Evolutionary conservation across 1,140 invertebrate genomes (phyloP).

Genomic region (Choristoneura fumiferana): DNA sequence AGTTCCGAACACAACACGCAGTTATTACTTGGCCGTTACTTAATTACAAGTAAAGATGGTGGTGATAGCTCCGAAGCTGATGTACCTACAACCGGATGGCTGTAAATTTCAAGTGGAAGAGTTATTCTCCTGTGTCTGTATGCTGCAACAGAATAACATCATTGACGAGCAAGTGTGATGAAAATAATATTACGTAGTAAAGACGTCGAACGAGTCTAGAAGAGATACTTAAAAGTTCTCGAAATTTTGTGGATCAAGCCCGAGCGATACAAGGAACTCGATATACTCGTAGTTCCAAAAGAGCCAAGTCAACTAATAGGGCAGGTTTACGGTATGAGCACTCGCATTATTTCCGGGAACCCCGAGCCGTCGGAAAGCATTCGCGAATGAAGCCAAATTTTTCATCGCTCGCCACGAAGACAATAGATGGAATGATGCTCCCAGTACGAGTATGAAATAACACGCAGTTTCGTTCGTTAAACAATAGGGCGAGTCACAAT

Average conservation of each 20-base stretch:
- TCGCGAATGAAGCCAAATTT: slow-evolving; percentile 36
- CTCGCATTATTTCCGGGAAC: not conserved
- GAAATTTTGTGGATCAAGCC: not conserved
- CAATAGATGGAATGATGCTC: slow-evolving; percentile 38
- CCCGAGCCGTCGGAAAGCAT: slow-evolving; percentile 20
- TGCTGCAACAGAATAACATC: too few species aligned
- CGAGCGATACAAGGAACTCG: not conserved
- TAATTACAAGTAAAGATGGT: not conserved
- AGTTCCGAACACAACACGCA: slow-evolving; percentile 25
- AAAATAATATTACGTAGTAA: too few species aligned
- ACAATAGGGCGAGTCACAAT: slow-evolving; percentile 28
- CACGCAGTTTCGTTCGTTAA: slow-evolving; percentile 32
- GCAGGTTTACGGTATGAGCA: not conserved
- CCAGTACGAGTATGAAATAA: slow-evolving; percentile 32
- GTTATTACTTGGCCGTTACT: slow-evolving; percentile 30
- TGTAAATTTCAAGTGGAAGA: too few species aligned
- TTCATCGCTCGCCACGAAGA: slow-evolving; percentile 36
- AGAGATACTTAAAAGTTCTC: too few species aligned
- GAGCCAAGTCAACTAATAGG: not conserved
- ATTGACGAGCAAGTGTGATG: too few species aligned
- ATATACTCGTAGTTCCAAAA: not conserved
- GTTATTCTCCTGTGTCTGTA: too few species aligned
- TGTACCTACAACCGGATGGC: too few species aligned
- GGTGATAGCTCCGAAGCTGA: too few species aligned
- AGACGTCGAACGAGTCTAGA: too few species aligned